Base-by-base conservation (phyloP, 2,888 invertebrate species). In the Eumerus sabulonum region DNA sequence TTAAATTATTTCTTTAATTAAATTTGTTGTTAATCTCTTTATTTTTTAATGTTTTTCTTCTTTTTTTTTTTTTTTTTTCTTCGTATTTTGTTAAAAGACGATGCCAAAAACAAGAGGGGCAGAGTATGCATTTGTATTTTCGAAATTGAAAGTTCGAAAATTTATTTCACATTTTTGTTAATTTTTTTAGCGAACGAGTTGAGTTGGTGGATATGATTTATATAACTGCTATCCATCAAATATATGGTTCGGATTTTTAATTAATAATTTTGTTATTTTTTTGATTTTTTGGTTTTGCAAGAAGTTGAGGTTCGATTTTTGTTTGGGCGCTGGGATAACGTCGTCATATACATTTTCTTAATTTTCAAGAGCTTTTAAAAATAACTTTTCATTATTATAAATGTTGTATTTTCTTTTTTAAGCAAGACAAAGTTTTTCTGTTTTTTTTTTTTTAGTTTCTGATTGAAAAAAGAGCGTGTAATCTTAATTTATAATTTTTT, bases 291-390 rank as follows among this genome's bases (percentile, higher is more conserved):
- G 7, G 2, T 68, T 77, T 84, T 84, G 86, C 89, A 89, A 89
- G 89, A 89, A 89, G 89, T 89, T 89, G 89, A 89, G 88, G 89
- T 89, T 89, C 89, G 89, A 89, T 89, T 89, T 89, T 89, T 89
- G 89, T 89, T 88, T 89, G 89, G 89, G 88, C 88, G 89, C 89
- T 86, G 88, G 88, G 88, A 85, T 85, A 87, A 86, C 87, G 88
- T 86, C 87, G 83, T 85, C 68, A 63, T 48, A n/a, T n/a, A n/a
- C n/a, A 27, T 27, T 27, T 4, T 27, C 56, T 51, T 64, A 14
- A 27, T 27, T 27, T 27, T 27, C 53, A 54, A 73, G 81, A 74
- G 76, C 76, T 81, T 76, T 66, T 54, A 59, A 71, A 71, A 71
- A 48, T 63, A 71, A 66, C 40, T 76, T 82, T 64, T 79, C 60